Evolutionary conservation across 2,113 vertebrate genomes (phyloP), one percentile per base, ranked within the genome.

Genomic region (Rhabdornis inornatus): DNA sequence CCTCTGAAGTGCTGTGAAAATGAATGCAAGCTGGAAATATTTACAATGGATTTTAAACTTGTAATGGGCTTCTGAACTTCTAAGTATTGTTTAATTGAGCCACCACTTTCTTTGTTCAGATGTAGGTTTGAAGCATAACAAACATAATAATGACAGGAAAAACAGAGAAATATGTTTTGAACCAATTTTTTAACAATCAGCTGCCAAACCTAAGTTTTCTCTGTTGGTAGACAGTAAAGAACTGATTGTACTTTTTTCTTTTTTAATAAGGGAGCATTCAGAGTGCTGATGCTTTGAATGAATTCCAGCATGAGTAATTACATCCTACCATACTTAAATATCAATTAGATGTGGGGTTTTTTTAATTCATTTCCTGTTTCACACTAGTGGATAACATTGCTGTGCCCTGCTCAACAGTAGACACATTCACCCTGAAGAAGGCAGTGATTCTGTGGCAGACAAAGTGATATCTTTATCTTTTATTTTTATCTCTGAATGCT

Each of bases 251-350:
- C 4, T 45, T 83, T 55, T 44, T 81, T 33, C 35, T 40, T 65
- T 50, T 40, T 66, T 31, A 2, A 81, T 71, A 92, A 91, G 35
- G 37, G 53, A 86, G 25, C 77, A 94, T 94, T 95, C 72, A 95
- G 45, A 61, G 40, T 22, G 31, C 31, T 94, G 52, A 68, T 52
- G 47, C 74, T 87, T 88, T 95, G 83, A 93, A 64, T 77, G 83
- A 94, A 95, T 95, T 96, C 79, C 82, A 93, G 69, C 55, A 94
- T 83, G 61, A 94, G 60, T 92, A 95, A 95, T 94, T 88, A 74
- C 89, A 85, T 87, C 92, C 79, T 82, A 85, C 69, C 71, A 76
- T 92, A 94, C 91, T 85, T 94, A 92, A 96, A 87, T 92, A 92
- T 94, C 92, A 95, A 92, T 93, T 91, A 59, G 27, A 80, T n/a